Evolutionary conservation across 2,113 vertebrate species (phyloP), one percentile per base, ranked within the genome.

Genomic region (Prunella himalayana): DNA sequence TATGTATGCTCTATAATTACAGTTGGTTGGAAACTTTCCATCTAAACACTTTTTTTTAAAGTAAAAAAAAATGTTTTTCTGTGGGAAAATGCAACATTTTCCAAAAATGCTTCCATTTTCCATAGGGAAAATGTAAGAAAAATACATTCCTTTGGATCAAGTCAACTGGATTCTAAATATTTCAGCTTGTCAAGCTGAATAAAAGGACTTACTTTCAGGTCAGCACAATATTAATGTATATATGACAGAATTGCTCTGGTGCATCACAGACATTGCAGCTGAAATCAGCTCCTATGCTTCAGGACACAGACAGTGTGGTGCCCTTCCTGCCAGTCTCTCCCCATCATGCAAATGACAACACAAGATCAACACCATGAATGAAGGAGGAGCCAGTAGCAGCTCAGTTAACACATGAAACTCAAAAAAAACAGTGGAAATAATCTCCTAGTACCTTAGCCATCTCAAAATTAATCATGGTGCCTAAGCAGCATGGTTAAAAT

Each of bases 51-150:
- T 61, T 59, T 76, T 77, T 63, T 27, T 21, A 2, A 39, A 31
- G 16, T 88, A 82, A 82, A 44, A 78, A 86, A 70, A 70, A 53
- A 50, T 2, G 5, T 9, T 72, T 93, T 92, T 95, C 92, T 90
- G 95, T 94, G 88, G 93, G 95, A 96, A 96, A 97, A 95, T 82
- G 56, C 44, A 85, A 57, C 13, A 87, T 95, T 90, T 93, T 94
- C 86, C 63, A 94, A 70, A 94, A 91, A 85, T 77, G 71, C 12
- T 90, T 91, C 50, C 4, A 70, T 81, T 93, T 95, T 95, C 94
- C 90, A 90, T 86, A 81, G 92, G 94, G 92, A 95, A 95, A 96
- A 96, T 65, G 37, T 86, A 95, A 97, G 45, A 69, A 92, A 94
- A 95, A 88, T 84, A 50, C 82, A 93, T 88, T 90, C 71, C 68